Conservation (phyloP, 2,888 invertebrate genomes). For the Sinotaia quadrata region DNA sequence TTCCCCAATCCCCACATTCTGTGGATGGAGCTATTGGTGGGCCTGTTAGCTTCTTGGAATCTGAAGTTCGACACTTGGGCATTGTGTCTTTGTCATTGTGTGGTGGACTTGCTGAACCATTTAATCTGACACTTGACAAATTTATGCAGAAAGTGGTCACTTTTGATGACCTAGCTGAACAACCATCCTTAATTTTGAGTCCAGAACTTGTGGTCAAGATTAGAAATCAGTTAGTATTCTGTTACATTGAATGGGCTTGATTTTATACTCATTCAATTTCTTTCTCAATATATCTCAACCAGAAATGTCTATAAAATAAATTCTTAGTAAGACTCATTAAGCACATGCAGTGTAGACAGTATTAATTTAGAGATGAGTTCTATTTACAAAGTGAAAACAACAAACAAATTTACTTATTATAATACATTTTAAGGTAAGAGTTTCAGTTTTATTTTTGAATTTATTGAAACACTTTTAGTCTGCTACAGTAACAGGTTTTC, state of each 20-base stretch:
- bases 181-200: slow-evolving; percentile 82
- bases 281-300: too few relatives aligned
- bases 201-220: slow-evolving; percentile 89
- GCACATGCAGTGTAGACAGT: too few relatives aligned
- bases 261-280: background rate
- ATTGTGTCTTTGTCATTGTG: slow-evolving; percentile 86
- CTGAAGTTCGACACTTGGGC: slow-evolving; percentile 57
- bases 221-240: slow-evolving; percentile 79
- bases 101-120: slow-evolving; percentile 76
- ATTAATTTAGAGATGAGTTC: too few relatives aligned
- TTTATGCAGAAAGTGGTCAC: slow-evolving; percentile 79
- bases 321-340: background rate
- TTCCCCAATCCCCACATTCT: slow-evolving; percentile 90
- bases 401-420: too few relatives aligned
- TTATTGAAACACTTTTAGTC: too few relatives aligned
- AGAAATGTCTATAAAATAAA: too few relatives aligned
- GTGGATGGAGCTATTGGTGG: slow-evolving; percentile 81
- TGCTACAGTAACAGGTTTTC: too few relatives aligned
- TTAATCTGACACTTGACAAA: slow-evolving; percentile 77
- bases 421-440: too few relatives aligned
- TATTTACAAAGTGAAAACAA: too few relatives aligned
- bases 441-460: too few relatives aligned
- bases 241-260: background rate
- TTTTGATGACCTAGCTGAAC: slow-evolving; percentile 77
- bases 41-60: slow-evolving; percentile 49